Conservation (phyloP, 2,113 vertebrate genomes). For the Ageneiosus marmoratus region DNA sequence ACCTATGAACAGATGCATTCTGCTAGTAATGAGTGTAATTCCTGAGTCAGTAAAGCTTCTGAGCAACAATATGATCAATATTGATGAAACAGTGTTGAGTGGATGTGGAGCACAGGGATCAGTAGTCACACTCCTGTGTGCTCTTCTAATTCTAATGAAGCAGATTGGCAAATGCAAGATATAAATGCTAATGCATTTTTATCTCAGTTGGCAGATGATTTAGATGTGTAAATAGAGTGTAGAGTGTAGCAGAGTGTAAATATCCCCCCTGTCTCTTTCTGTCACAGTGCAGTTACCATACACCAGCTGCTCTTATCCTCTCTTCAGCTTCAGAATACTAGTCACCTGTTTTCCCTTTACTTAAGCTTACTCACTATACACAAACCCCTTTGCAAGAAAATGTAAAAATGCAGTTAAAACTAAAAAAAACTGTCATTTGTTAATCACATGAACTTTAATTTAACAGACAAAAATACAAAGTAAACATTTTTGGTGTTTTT, state of each 20-base stretch:
- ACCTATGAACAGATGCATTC: conserved; percentile 34
- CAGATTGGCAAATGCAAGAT: conserved; percentile 19
- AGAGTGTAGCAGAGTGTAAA: background rate
- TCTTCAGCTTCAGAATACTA: background rate
- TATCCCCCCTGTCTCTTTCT: background rate
- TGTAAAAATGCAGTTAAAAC: no score
- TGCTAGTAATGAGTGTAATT: conserved; percentile 37
- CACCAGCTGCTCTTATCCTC: conserved; percentile 1
- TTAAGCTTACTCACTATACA: background rate
- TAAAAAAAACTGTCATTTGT: no score
- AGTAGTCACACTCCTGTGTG: conserved; percentile 18
- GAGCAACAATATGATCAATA: conserved; percentile 5
- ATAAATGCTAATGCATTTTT: conserved; percentile 45
- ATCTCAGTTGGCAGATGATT: conserved; percentile 58
- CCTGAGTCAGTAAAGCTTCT: conserved; percentile 8
- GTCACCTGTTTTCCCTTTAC: background rate
- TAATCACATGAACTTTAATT: no score
- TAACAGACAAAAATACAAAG: no score
- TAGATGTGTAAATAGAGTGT: no score
- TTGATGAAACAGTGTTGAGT: background rate
- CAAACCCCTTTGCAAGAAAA: no score
- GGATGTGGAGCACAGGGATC: conserved; percentile 27
- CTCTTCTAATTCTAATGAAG: conserved; percentile 26
- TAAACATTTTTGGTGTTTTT: no score
- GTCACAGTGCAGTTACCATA: background rate